Conservation (phyloP, 1,140 invertebrate species). For the Sycophila sp. region DNA sequence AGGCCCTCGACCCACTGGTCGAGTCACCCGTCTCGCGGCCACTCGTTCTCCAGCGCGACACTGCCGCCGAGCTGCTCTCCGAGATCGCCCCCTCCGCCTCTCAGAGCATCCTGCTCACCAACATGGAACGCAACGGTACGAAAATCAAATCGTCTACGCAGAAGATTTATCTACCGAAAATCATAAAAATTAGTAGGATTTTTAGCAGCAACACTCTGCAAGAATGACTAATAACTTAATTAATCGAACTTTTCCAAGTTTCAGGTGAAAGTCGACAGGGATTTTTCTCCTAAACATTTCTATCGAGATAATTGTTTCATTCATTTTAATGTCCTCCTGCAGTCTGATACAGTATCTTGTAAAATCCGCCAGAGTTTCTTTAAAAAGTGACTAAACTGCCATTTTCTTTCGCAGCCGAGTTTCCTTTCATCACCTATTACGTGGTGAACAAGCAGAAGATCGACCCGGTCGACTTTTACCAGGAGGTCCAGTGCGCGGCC, state of each 20-base stretch:
- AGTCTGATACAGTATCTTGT: no score
- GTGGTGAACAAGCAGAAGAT: conserved; percentile 86
- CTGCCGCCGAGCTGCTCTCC: conserved; percentile 79
- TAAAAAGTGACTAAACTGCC: no score
- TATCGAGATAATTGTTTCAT: no score
- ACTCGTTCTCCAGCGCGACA: conserved; percentile 78
- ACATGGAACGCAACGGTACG: conserved; percentile 85
- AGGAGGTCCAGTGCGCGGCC: conserved; percentile 81
- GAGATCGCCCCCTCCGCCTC: conserved; percentile 79
- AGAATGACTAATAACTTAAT: no score
- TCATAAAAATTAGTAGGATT: no score
- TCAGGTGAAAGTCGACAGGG: no score
- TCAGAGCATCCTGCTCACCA: conserved; percentile 81
- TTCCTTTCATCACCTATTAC: conserved; percentile 91
- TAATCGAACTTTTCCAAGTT: no score
- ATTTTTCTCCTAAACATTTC: no score
- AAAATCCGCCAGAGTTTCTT: no score
- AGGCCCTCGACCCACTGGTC: conserved; percentile 82
- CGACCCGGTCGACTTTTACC: conserved; percentile 85
- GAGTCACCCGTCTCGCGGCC: conserved; percentile 84
- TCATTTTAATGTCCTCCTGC: no score
- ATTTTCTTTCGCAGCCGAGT: conserved; percentile 75
- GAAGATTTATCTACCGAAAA: neutral
- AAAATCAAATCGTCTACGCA: neutral
- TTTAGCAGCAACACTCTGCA: no score